These are phyloP conservation scores for Platypus cylindrus DNA, from an alignment of 2,888 invertebrate species.

Conservation along the genomic window DNA sequence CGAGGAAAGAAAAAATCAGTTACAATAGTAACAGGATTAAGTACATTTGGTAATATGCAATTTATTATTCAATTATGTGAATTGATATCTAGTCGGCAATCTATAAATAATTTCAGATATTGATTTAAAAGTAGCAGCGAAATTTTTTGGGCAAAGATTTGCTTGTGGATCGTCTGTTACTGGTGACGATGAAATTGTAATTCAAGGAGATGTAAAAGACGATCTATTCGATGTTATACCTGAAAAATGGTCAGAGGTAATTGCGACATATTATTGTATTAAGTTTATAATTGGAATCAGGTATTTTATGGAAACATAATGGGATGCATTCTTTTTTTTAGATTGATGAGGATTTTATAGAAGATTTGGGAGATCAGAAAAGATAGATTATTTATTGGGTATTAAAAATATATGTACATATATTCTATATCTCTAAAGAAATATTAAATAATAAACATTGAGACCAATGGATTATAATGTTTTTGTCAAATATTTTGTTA, in stretches of 20 bases:
- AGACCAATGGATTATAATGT: not conserved
- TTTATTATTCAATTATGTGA: not conserved
- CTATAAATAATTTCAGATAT: conserved; percentile 72
- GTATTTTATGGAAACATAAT: not conserved
- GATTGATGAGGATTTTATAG: conserved; percentile 87
- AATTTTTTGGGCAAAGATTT: conserved; percentile 94
- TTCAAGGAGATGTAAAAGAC: conserved; percentile 98
- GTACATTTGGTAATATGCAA: conserved; percentile 65
- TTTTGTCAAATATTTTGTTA: not conserved
- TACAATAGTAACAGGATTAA: conserved; percentile 91
- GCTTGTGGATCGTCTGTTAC: conserved; percentile 99
- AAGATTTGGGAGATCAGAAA: conserved; percentile 85
- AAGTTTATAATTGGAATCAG: too few species aligned
- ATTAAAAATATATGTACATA: conserved; percentile 2
- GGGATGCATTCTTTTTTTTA: conserved; percentile 22
- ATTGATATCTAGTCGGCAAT: not conserved
- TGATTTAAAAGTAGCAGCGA: conserved; percentile 94
- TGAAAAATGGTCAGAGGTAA: conserved; percentile 93
- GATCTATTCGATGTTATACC: conserved; percentile 95
- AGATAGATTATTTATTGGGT: conserved; percentile 42
- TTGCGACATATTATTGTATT: conserved; percentile 2
- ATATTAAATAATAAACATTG: not conserved
- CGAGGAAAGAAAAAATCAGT: conserved; percentile 98
- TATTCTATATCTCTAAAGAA: not conserved
- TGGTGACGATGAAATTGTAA: conserved; percentile 97